Conservation (phyloP, 2,113 vertebrate genomes). For the Solenodon paradoxus region DNA sequence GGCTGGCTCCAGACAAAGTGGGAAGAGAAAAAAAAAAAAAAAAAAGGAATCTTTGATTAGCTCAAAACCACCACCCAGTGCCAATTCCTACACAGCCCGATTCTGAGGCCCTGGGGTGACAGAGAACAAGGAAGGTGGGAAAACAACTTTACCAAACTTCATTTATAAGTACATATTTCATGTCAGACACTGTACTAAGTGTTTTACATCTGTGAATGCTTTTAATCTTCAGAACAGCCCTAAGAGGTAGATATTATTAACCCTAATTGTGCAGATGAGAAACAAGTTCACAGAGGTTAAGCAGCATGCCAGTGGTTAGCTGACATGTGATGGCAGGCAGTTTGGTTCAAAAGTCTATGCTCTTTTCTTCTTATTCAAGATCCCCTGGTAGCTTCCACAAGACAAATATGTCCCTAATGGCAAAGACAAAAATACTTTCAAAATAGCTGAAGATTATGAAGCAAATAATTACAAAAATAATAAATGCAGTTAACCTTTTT, state of each 20-base stretch:
- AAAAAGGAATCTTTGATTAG: background rate
- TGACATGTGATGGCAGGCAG: background rate
- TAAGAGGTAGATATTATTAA: background rate
- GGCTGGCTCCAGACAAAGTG: slow-evolving; percentile 72
- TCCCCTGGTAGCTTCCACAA: background rate
- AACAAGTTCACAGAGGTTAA: background rate
- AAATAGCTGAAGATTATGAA: background rate
- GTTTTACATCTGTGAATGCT: background rate
- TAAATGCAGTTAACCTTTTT: background rate
- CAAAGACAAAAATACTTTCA: background rate
- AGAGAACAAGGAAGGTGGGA: background rate
- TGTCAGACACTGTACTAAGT: background rate
- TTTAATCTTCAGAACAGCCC: background rate
- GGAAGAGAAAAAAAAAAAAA: background rate
- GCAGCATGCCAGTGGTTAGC: background rate
- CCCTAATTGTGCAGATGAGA: background rate
- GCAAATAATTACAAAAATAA: slow-evolving; percentile 34
- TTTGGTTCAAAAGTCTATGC: background rate
- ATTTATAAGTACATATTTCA: background rate
- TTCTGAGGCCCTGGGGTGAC: background rate
- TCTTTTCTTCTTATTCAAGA: background rate
- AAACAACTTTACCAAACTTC: background rate
- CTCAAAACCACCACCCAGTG: background rate
- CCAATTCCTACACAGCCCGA: background rate
- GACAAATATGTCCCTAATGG: background rate